Percentiles rank a stretch among this genome's conserved stretches.
These are phyloP conservation scores for Cardinalis cardinalis DNA, from an alignment of 2,113 vertebrate genomes.

Conservation along the genomic window DNA sequence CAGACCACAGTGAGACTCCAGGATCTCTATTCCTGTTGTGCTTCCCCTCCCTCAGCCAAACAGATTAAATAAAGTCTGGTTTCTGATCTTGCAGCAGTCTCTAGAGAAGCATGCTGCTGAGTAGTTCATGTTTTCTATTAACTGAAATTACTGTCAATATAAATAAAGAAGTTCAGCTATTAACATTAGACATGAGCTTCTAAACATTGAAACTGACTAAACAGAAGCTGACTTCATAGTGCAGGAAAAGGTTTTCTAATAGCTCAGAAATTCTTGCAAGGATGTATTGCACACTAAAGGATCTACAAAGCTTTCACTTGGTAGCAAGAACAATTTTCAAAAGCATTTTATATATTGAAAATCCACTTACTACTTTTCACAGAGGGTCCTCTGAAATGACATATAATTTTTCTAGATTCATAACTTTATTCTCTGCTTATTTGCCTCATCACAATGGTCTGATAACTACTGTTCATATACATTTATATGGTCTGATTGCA, in stretches of 20 bases:
- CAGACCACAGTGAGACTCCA: background rate
- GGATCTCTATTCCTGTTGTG: background rate
- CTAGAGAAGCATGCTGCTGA: background rate
- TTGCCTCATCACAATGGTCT: background rate
- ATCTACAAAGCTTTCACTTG: background rate
- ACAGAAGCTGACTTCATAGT: background rate
- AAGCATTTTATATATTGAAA: background rate
- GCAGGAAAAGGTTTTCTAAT: background rate
- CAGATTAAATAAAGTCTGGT: background rate
- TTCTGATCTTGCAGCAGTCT: slow-evolving; percentile 4
- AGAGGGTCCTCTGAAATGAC: background rate
- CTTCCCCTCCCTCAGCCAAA: background rate
- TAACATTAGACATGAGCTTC: slow-evolving; percentile 13
- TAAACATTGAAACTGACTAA: background rate
- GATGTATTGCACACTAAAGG: background rate
- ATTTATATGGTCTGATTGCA: background rate
- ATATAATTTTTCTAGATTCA: background rate
- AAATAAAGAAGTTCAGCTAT: slow-evolving; percentile 17
- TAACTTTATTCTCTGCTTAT: background rate
- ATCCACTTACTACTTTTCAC: background rate
- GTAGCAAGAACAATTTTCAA: background rate
- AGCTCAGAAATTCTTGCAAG: background rate
- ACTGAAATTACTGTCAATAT: slow-evolving; percentile 46
- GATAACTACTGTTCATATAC: background rate
- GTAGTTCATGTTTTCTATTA: slow-evolving; percentile 32